These are phyloP conservation scores for Drosophila sordidula DNA, from an alignment of 2,888 invertebrate genomes.

Conservation along the genomic window DNA sequence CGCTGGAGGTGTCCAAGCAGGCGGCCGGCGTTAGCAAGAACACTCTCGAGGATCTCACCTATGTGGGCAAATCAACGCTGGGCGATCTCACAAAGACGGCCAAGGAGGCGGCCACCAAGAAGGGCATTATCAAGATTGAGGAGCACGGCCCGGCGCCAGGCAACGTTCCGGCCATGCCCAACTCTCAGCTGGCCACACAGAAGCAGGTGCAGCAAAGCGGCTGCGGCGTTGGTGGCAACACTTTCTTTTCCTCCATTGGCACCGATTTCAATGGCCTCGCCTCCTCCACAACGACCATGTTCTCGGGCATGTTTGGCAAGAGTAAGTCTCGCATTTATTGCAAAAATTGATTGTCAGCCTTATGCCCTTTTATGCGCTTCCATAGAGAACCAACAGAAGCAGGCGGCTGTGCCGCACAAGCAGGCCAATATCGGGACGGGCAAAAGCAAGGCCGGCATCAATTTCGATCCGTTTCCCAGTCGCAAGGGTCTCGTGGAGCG, in stretches of 20 bases:
- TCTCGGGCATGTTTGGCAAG: conserved; percentile 95
- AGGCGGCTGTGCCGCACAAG: conserved; percentile 59
- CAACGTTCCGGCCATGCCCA: conserved; percentile 31
- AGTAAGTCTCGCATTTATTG: conserved; percentile 84
- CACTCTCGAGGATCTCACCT: conserved; percentile 94
- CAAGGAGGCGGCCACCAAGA: conserved; percentile 93
- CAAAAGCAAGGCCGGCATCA: conserved; percentile 85
- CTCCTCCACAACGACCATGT: conserved; percentile 96
- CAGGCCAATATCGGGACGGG: conserved; percentile 21
- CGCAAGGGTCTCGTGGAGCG: conserved; percentile 94
- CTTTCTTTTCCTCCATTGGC: conserved; percentile 96
- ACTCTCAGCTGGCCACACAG: conserved; percentile 82
- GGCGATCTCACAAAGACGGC: conserved; percentile 96
- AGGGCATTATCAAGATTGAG: conserved; percentile 90
- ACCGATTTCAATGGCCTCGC: conserved; percentile 97
- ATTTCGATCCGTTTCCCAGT: conserved; percentile 92
- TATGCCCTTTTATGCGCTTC: background rate
- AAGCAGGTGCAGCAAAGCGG: conserved; percentile 87
- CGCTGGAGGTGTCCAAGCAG: conserved; percentile 93
- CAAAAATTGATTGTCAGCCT: background rate
- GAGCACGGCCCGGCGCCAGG: conserved; percentile 45
- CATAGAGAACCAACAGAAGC: conserved; percentile 80
- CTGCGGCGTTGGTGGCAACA: conserved; percentile 85
- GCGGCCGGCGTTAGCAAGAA: conserved; percentile 95
- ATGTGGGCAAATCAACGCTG: conserved; percentile 95